These are phyloP conservation scores for Dasysyrphus tricinctus DNA, from an alignment of 2,888 invertebrate genomes.

Conservation along the genomic window DNA sequence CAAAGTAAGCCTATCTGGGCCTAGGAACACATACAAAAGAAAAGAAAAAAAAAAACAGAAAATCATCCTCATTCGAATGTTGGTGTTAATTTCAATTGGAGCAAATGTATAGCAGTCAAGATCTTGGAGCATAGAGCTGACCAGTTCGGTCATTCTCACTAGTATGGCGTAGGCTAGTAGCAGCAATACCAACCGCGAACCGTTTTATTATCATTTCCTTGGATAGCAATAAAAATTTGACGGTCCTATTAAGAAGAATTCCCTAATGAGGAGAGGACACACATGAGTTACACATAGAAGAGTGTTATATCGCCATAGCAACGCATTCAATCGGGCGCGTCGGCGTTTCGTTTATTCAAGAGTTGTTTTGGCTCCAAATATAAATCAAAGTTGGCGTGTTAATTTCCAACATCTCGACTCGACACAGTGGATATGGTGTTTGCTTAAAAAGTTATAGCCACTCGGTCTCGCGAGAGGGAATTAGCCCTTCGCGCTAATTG, in stretches of 20 bases:
- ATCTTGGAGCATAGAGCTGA: not conserved
- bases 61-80: conserved; percentile 62
- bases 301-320: too few relatives aligned
- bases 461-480: conserved; percentile 17
- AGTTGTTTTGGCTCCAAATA: conserved; percentile 38
- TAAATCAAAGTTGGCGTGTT: conserved; percentile 66
- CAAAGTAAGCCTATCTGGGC: conserved; percentile 7
- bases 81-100: conserved; percentile 74
- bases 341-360: conserved; percentile 17
- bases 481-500: conserved; percentile 59
- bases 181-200: conserved; percentile 49
- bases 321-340: not conserved
- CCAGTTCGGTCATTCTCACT: not conserved
- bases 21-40: not conserved
- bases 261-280: conserved; percentile 73
- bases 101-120: conserved; percentile 11
- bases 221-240: conserved; percentile 66
- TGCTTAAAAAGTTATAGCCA: conserved; percentile 49
- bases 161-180: conserved; percentile 59
- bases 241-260: conserved; percentile 73
- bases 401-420: conserved; percentile 67
- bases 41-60: conserved; percentile 21
- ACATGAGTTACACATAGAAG: conserved; percentile 31
- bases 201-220: conserved; percentile 60
- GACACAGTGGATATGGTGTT: conserved; percentile 29